Percentiles rank a stretch among this genome's conserved stretches.
Evolutionary conservation across 2,888 invertebrate genomes (phyloP).

Genomic region (Cyclophora albipunctata): DNA sequence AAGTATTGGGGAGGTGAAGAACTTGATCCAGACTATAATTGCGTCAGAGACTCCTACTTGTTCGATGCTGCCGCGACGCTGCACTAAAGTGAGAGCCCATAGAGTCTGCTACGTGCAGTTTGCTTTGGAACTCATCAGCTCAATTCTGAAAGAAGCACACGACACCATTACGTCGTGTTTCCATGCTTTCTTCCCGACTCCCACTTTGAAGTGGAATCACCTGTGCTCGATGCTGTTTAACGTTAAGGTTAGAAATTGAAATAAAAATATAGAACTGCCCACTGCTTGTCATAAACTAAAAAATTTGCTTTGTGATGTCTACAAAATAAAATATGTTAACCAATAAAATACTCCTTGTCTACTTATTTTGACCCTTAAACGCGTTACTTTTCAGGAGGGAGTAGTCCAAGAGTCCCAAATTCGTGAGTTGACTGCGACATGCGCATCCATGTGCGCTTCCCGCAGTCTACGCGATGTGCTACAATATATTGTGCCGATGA

Average conservation of each 20-base stretch:
- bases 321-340: no score
- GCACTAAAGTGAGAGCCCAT: slow-evolving; percentile 51
- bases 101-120: slow-evolving; percentile 60
- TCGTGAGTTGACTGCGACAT: slow-evolving; percentile 77
- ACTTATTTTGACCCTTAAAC: no score
- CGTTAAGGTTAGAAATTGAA: slow-evolving; percentile 64
- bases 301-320: no score
- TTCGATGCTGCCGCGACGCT: slow-evolving; percentile 42
- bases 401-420: slow-evolving; percentile 39
- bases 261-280: no score
- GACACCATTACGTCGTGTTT: slow-evolving; percentile 93
- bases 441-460: slow-evolving; percentile 87
- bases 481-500: slow-evolving; percentile 57
- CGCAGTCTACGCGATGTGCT: slow-evolving; percentile 56
- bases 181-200: slow-evolving; percentile 96
- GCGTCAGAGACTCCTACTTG: slow-evolving; percentile 78
- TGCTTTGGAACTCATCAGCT: slow-evolving; percentile 78
- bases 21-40: slow-evolving; percentile 86
- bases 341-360: no score
- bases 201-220: slow-evolving; percentile 93
- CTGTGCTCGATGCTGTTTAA: slow-evolving; percentile 87
- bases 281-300: no score
- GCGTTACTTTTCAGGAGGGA: slow-evolving; percentile 38
- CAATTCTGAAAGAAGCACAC: slow-evolving; percentile 92
- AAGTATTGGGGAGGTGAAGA: slow-evolving; percentile 89